phyloP scores from a whole-genome alignment of 2,113 vertebrate genomes.

The Aplodontia rufa region DNA sequence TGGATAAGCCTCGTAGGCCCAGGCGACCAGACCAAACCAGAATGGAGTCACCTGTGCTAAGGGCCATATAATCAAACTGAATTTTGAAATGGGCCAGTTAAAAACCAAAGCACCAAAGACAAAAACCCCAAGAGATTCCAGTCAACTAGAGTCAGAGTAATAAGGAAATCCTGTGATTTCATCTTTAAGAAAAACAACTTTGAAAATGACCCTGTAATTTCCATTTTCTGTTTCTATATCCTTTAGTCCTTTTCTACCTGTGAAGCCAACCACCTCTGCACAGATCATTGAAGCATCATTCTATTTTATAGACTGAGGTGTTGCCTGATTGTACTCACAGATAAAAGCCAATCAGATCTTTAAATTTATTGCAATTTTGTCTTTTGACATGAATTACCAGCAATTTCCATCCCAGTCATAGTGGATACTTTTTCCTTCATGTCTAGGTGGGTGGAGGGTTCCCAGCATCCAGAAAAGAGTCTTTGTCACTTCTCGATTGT shows the following conservation, averaged over 20 bases:
- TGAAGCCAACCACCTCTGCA: not conserved
- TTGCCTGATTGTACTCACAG: not conserved
- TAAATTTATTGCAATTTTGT: not conserved
- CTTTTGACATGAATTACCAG: not conserved
- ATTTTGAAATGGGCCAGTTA: not conserved
- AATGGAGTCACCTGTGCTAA: not conserved
- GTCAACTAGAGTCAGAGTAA: not conserved
- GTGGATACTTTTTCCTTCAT: not conserved
- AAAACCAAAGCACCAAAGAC: not conserved
- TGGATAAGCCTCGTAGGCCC: not conserved
- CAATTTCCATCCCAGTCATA: not conserved
- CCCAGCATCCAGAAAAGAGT: not conserved
- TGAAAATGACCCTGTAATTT: not conserved
- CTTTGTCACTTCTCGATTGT: not conserved
- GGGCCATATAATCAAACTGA: too few relatives aligned
- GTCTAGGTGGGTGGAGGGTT: not conserved
- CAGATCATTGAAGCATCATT: not conserved
- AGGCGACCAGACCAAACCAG: not conserved
- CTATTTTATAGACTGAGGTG: too few relatives aligned
- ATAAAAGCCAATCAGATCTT: not conserved
- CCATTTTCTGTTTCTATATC: not conserved
- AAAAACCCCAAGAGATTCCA: not conserved
- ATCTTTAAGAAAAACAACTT: not conserved
- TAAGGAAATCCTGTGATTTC: not conserved
- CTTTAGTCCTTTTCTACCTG: not conserved